Percentiles rank a stretch among this genome's conserved stretches.
phyloP scores from a whole-genome alignment of 2,113 vertebrate species.

The Nothocercus nigrocapillus region DNA sequence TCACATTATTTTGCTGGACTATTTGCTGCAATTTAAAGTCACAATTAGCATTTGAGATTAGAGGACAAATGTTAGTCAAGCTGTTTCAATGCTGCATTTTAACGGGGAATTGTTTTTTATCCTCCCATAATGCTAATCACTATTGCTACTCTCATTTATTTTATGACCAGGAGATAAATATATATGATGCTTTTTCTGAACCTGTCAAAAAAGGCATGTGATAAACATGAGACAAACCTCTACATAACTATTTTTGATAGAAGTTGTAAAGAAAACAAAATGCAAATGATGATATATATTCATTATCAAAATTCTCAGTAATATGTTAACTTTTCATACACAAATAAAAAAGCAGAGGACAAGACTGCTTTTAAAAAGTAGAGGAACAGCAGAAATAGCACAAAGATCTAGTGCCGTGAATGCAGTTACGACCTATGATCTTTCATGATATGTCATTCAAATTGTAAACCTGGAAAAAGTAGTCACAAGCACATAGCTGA shows the following conservation, averaged over 20 bases:
- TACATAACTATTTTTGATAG: neutral
- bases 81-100: neutral
- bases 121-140: neutral
- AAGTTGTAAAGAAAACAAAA: neutral
- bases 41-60: slow-evolving; percentile 24
- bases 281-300: neutral
- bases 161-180: neutral
- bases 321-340: neutral
- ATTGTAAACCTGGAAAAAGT: neutral
- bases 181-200: neutral
- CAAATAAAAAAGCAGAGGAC: neutral
- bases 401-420: neutral
- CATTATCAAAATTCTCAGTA: neutral
- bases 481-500: neutral
- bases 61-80: neutral
- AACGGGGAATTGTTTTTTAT: neutral
- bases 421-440: neutral
- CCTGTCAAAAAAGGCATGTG: neutral
- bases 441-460: neutral
- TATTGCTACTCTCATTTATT: neutral
- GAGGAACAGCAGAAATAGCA: neutral
- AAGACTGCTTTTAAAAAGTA: neutral
- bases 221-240: neutral
- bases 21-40: slow-evolving; percentile 16
- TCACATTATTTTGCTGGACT: neutral